Conservation (phyloP, 2,113 vertebrate genomes). For the Gobio gobio region DNA sequence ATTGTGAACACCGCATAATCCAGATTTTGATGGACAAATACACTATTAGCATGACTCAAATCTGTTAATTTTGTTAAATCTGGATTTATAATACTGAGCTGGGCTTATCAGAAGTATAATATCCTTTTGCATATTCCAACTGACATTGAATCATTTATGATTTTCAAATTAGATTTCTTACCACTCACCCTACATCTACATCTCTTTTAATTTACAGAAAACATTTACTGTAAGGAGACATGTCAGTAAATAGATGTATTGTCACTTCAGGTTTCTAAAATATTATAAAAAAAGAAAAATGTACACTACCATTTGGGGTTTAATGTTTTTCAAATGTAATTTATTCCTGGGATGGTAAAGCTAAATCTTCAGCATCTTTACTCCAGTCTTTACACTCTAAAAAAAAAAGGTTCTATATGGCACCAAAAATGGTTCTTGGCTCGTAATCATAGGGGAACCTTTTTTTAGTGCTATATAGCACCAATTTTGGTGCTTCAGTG, state of each 20-base stretch:
- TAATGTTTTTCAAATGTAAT: background rate
- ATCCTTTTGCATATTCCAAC: background rate
- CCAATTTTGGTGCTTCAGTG: too few species aligned
- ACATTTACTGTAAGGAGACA: background rate
- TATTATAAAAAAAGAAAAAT: too few species aligned
- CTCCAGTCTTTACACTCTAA: background rate
- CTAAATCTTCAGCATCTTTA: background rate
- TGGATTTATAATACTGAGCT: too few species aligned
- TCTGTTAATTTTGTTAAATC: background rate
- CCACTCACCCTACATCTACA: background rate
- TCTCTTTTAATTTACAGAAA: background rate
- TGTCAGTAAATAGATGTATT: background rate
- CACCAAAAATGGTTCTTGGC: too few species aligned
- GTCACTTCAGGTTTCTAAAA: too few species aligned
- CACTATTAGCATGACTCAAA: background rate
- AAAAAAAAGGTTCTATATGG: too few species aligned
- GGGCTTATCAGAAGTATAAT: too few species aligned
- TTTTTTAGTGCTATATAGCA: too few species aligned
- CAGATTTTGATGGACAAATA: background rate
- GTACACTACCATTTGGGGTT: too few species aligned
- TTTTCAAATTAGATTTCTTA: background rate
- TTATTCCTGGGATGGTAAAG: background rate
- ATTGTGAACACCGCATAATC: background rate
- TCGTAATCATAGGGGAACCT: too few species aligned
- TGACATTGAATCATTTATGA: background rate